These are phyloP conservation scores for Brachyhypopomus occidentalis DNA, from an alignment of 2,113 vertebrate species.

Conservation along the genomic window DNA sequence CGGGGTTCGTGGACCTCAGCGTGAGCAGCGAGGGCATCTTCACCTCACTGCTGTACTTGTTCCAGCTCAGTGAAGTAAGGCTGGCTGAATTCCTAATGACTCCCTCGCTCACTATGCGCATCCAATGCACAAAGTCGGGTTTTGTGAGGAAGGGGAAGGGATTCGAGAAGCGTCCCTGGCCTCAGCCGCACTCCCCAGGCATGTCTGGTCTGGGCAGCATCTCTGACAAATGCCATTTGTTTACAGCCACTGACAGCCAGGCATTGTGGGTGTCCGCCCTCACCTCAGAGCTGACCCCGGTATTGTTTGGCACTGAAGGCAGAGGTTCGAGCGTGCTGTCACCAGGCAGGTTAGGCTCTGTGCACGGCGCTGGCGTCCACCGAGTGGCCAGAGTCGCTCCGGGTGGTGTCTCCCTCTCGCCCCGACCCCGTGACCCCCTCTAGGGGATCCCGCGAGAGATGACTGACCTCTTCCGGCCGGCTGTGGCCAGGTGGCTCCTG, in stretches of 20 bases:
- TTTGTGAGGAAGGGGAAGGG: neutral
- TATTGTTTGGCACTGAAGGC: constrained; percentile 36
- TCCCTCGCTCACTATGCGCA: neutral
- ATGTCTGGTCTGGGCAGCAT: neutral
- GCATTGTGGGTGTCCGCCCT: constrained; percentile 16
- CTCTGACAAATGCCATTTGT: constrained; percentile 19
- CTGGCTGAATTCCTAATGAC: constrained; percentile 30
- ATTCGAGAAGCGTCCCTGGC: neutral
- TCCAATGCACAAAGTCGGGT: neutral
- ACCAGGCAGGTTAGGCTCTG: constrained; percentile 37
- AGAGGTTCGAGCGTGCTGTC: constrained; percentile 25
- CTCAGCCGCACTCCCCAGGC: neutral
- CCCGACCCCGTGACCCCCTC: constrained; percentile 49
- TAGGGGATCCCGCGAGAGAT: constrained; percentile 36
- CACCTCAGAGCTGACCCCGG: constrained; percentile 33
- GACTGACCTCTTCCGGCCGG: constrained; percentile 39
- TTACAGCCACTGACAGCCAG: constrained; percentile 23
- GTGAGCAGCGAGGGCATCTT: constrained; percentile 8
- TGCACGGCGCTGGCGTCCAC: constrained; percentile 20
- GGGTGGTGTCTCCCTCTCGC: constrained; percentile 38
- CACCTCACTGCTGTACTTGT: constrained; percentile 30
- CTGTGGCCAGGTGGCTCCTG: constrained; percentile 56
- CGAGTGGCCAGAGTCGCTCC: constrained; percentile 28
- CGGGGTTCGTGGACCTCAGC: constrained; percentile 25
- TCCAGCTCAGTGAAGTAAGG: constrained; percentile 21